A percentile compares a stretch with the other conserved stretches of the same genome.
phyloP scores from a whole-genome alignment of 2,888 invertebrate genomes.

The Adela reaumurella region DNA sequence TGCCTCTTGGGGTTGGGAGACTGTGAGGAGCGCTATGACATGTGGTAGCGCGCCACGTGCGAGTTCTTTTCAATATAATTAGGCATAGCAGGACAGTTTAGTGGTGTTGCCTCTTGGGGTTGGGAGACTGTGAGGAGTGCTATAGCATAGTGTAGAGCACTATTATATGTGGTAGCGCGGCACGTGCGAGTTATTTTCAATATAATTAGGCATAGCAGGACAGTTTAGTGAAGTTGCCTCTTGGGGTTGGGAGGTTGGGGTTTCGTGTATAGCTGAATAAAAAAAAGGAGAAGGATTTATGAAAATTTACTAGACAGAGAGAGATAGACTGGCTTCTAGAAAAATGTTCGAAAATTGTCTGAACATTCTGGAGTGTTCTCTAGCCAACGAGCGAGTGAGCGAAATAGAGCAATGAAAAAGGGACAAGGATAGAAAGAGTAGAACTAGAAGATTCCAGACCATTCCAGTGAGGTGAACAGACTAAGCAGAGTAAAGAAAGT shows the following conservation, averaged over 20 bases:
- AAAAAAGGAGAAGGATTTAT: too few species aligned
- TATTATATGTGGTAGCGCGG: conserved; percentile 87
- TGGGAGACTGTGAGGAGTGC: conserved; percentile 86
- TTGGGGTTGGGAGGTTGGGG: conserved; percentile 88
- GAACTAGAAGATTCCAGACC: too few species aligned
- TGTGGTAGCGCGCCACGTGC: conserved; percentile 91
- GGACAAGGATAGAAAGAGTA: too few species aligned
- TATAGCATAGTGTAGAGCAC: conserved; percentile 95
- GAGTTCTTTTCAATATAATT: conserved; percentile 58
- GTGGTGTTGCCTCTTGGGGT: conserved; percentile 72
- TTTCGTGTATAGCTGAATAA: too few species aligned
- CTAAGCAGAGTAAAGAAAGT: too few species aligned
- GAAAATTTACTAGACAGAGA: too few species aligned
- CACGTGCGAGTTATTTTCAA: conserved; percentile 83
- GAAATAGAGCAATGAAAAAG: too few species aligned
- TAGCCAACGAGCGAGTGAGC: too few species aligned
- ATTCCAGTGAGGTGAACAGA: too few species aligned
- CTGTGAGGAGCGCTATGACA: conserved; percentile 90
- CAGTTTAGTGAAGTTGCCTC: conserved; percentile 49
- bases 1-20: conserved; percentile 88
- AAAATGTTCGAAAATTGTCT: too few species aligned
- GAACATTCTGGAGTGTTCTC: too few species aligned
- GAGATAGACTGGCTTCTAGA: too few species aligned
- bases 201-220: conserved; percentile 2
- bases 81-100: conserved; percentile 2